Evolutionary conservation across 2,888 invertebrate species (phyloP).

Genomic region (Drosophila nr. fundita): DNA sequence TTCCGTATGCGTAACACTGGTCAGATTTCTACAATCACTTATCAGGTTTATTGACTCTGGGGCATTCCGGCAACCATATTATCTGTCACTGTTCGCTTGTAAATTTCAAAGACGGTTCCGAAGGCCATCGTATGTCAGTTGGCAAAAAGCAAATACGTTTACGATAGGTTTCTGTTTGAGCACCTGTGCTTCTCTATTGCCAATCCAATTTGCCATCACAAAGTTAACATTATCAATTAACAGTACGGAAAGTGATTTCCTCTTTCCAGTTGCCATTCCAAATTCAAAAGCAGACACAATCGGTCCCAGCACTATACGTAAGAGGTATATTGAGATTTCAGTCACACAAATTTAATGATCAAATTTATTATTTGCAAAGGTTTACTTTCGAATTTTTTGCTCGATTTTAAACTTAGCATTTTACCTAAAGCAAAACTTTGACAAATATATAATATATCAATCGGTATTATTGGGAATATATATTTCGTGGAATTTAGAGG

Average conservation of each 20-base stretch:
- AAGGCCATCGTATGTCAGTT: constrained; percentile 37
- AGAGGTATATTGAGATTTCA: constrained; percentile 32
- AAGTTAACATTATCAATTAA: constrained; percentile 78
- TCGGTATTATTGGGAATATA: not conserved
- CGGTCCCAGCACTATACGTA: not conserved
- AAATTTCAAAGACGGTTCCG: constrained; percentile 38
- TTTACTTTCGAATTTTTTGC: not conserved
- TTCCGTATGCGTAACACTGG: constrained; percentile 13
- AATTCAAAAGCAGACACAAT: constrained; percentile 19
- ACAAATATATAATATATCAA: not conserved
- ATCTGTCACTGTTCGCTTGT: constrained; percentile 9
- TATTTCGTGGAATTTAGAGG: not conserved
- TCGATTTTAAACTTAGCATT: not conserved
- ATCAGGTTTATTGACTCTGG: constrained; percentile 25
- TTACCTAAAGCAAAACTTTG: not conserved
- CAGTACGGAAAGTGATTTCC: constrained; percentile 52
- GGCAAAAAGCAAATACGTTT: constrained; percentile 33
- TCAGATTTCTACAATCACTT: constrained; percentile 14
- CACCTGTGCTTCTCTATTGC: constrained; percentile 54
- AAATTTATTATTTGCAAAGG: not conserved
- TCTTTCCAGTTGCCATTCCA: constrained; percentile 43
- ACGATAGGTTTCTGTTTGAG: constrained; percentile 44
- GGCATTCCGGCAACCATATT: constrained; percentile 11
- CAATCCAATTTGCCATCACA: constrained; percentile 60
- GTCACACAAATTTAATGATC: not conserved